These are phyloP conservation scores for Crocodylus rhombifer DNA, from an alignment of 2,797 vertebrate species.

Conservation along the genomic window DNA sequence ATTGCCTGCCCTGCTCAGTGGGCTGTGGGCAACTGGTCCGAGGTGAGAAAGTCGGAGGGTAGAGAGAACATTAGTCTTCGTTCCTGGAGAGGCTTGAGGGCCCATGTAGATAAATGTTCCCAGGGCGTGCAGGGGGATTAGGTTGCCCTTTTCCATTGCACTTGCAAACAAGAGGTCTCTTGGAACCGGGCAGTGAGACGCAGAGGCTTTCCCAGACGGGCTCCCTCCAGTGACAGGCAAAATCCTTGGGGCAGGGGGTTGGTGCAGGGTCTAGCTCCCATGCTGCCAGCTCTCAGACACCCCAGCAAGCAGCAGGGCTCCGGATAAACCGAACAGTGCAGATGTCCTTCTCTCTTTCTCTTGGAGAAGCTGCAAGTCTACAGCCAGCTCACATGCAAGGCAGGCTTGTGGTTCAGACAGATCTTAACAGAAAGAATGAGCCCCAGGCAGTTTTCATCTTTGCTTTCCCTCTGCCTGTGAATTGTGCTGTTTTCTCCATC, in stretches of 20 bases:
- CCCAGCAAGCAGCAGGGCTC: not conserved
- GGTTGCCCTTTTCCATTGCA: too few species aligned
- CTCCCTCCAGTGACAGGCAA: fast-evolving
- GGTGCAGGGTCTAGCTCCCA: not conserved
- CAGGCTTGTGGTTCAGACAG: fast-evolving
- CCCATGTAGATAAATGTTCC: not conserved
- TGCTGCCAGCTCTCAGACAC: not conserved
- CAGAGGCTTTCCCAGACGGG: fast-evolving
- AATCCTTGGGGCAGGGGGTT: fast-evolving
- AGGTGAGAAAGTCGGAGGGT: conserved; percentile 79
- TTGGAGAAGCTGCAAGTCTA: fast-evolving
- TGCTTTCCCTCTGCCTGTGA: not conserved
- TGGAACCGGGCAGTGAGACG: too few species aligned
- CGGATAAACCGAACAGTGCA: not conserved
- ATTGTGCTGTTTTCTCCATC: not conserved
- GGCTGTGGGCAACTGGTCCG: conserved; percentile 89
- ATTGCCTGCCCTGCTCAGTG: conserved; percentile 89
- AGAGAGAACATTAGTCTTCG: fast-evolving
- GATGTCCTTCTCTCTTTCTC: not conserved
- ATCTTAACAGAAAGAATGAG: not conserved
- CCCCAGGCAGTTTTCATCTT: fast-evolving
- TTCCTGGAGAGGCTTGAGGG: fast-evolving
- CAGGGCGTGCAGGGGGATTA: fast-evolving
- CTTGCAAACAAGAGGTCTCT: too few species aligned
- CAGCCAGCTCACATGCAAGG: fast-evolving